Percentiles rank a stretch among this genome's conserved stretches.
phyloP scores from a whole-genome alignment of 2,113 vertebrate genomes.

The Ceuthmochares aereus region DNA sequence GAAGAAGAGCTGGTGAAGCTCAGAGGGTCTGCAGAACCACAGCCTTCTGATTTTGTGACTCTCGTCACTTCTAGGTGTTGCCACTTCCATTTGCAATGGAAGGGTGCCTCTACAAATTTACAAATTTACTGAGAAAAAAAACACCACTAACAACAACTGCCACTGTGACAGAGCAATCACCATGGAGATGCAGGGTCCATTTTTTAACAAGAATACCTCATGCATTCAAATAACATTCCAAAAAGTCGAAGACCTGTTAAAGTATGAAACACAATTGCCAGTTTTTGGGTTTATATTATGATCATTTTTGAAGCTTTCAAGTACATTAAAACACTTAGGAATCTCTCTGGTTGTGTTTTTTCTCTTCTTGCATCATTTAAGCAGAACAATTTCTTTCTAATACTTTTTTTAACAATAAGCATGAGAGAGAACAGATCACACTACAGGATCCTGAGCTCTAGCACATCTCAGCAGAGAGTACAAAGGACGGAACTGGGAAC shows the following conservation, averaged over 20 bases:
- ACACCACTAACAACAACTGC: accelerated
- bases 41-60: background rate
- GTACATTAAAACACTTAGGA: background rate
- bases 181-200: background rate
- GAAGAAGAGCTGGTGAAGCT: background rate
- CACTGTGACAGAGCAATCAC: background rate
- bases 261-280: background rate
- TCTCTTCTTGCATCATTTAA: background rate
- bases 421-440: background rate
- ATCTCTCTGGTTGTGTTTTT: background rate
- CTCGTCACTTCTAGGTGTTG: background rate
- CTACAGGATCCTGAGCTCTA: background rate
- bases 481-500: background rate
- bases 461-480: background rate
- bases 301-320: background rate
- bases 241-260: background rate
- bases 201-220: background rate
- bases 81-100: background rate
- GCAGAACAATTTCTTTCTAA: background rate
- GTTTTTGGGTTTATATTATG: background rate
- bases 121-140: background rate
- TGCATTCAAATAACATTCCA: background rate
- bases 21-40: background rate
- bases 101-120: background rate
- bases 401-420: background rate